Conservation (phyloP, 2,113 vertebrate species). For the Hydrochoerus hydrochaeris region DNA sequence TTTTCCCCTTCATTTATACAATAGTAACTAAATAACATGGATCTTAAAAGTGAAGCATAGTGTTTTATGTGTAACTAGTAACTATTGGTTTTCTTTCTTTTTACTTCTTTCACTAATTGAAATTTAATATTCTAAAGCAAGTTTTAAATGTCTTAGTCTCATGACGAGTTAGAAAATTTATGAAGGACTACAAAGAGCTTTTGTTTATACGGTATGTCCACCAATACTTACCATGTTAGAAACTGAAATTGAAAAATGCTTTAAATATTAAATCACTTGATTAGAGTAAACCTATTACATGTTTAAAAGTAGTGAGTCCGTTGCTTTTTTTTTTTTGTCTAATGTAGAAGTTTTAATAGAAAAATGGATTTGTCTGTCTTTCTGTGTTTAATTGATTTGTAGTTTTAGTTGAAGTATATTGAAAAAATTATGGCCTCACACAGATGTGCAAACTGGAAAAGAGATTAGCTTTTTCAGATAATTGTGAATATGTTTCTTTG, state of each 20-base stretch:
- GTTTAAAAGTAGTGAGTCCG: background rate
- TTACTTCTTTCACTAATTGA: background rate
- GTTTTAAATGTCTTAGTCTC: background rate
- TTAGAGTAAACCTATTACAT: background rate
- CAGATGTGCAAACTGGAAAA: background rate
- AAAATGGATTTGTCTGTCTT: background rate
- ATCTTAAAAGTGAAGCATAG: background rate
- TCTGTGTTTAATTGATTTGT: conserved; percentile 25
- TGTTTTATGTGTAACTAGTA: background rate
- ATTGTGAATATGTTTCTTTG: background rate
- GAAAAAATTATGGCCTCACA: background rate
- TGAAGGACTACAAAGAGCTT: background rate
- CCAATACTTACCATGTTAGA: background rate
- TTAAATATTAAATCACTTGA: background rate
- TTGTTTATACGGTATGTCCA: background rate
- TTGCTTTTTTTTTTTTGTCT: background rate
- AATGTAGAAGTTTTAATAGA: background rate
- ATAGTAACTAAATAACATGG: background rate
- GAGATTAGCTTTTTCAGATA: background rate
- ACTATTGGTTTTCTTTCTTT: background rate
- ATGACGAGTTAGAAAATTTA: background rate
- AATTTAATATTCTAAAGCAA: background rate
- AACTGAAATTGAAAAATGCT: conserved; percentile 40
- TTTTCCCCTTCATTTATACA: background rate
- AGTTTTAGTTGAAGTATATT: background rate